Base-by-base conservation (phyloP, 2,888 invertebrate species). In the Eristalinus aeneus region DNA sequence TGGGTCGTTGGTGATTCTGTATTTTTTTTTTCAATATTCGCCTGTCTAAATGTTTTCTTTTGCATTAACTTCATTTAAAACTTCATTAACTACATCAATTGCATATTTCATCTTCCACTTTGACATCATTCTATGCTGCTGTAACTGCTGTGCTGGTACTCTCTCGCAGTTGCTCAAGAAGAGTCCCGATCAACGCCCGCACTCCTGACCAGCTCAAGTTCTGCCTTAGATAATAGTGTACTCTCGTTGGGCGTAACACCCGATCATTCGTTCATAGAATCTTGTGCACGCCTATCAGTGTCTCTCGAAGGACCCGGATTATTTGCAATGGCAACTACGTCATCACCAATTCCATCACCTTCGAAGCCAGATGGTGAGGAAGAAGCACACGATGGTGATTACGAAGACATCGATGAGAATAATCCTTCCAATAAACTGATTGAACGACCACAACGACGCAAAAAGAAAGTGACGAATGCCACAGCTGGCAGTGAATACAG, bases 151-250 rank as follows among this genome's bases (percentile, higher is more conserved):
- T 65, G 69, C 27, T 80, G 77, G 65, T 82, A 82, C 81, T 76
- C 85, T 93, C 96, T 95, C 83, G 94, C 96, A 94, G 95, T 96
- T 58, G 96, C 96, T 90, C 97, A 97, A 89, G 97, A 97, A 91
- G 97, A 97, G 93, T 97, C 97, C 89, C 97, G 97, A 92, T 97
- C 97, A 78, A 97, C 97, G 90, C 97, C 97, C 64, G 96, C 97
- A 68, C 93, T 97, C 90, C 94, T 96, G 90, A 96, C 96, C 90
- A 95, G 95, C 81, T 95, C 94, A 87, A 95, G 94, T 89, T 95
- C 94, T 65, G 93, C 93, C 72, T 92, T 94, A 89, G 94, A 94
- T 84, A 92, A 92, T 89, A 94, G 94, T 89, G 93, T 94, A 65
- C 94, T 95, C 77, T 95, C 95, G 2, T 94, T 97, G 88, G 97